A percentile compares a stretch with the other conserved stretches of the same genome.
Conservation (phyloP, 2,113 vertebrate genomes). For the Gallinago jamesoni region DNA sequence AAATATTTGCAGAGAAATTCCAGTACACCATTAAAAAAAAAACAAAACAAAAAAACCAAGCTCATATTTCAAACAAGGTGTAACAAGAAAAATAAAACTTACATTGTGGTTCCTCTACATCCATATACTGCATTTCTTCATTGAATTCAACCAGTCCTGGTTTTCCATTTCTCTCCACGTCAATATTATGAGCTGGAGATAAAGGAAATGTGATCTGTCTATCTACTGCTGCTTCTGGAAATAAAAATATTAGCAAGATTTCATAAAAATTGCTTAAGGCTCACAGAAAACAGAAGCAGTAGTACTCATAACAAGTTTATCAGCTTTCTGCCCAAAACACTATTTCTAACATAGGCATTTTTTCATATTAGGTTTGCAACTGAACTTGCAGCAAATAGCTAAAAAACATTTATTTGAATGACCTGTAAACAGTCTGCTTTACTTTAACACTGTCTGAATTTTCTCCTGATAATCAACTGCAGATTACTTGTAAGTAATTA, state of each 20-base stretch:
- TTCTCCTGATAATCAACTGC: background rate
- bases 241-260: conserved; percentile 67
- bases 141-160: conserved; percentile 85
- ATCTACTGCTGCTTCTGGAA: conserved; percentile 93
- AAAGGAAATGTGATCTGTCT: conserved; percentile 95
- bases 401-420: background rate
- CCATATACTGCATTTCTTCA: conserved; percentile 98
- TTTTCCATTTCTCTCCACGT: conserved; percentile 91
- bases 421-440: background rate
- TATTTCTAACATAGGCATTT: background rate
- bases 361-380: background rate
- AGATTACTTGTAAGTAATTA: background rate
- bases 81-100: conserved; percentile 51
- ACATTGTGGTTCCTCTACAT: conserved; percentile 93
- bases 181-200: conserved; percentile 87
- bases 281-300: background rate
- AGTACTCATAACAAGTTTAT: background rate
- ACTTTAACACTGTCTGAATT: background rate
- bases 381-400: background rate
- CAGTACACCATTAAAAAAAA: background rate
- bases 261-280: background rate
- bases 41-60: background rate
- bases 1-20: background rate
- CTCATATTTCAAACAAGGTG: background rate
- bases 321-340: background rate